A percentile compares a stretch with the other conserved stretches of the same genome.
Conservation (phyloP, 2,888 invertebrate genomes). For the Hanleya hanleyi region DNA sequence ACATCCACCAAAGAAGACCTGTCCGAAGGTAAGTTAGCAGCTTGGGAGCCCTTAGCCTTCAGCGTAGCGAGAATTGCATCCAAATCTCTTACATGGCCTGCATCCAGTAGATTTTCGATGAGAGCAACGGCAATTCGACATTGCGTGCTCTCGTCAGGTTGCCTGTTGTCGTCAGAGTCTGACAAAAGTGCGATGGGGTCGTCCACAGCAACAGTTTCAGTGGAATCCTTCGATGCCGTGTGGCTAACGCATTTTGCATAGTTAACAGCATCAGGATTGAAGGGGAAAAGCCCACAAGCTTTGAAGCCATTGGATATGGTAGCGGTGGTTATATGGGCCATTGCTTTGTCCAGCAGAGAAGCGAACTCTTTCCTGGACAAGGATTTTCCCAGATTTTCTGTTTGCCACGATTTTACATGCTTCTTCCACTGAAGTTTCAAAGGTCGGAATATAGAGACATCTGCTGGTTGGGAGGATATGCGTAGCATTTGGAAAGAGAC, state of each 20-base stretch:
- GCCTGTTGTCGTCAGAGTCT: not conserved
- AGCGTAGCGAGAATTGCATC: not conserved
- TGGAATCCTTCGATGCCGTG: not conserved
- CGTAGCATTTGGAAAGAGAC: constrained; percentile 27
- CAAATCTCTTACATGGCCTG: not conserved
- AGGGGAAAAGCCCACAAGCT: constrained; percentile 26
- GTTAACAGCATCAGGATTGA: constrained; percentile 15
- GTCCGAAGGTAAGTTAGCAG: too few relatives aligned
- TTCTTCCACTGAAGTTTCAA: constrained; percentile 32
- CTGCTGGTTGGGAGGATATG: constrained; percentile 30
- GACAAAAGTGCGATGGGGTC: too few relatives aligned
- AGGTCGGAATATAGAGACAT: constrained; percentile 28
- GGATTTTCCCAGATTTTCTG: constrained; percentile 15
- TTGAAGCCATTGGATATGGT: constrained; percentile 28
- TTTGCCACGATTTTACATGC: constrained; percentile 29
- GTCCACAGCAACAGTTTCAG: too few relatives aligned
- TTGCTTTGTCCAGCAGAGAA: constrained; percentile 20
- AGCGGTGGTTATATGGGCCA: constrained; percentile 21
- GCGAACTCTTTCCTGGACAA: constrained; percentile 26
- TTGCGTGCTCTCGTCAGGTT: not conserved
- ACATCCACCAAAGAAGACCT: too few relatives aligned
- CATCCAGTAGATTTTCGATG: not conserved
- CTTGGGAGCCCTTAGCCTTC: not conserved
- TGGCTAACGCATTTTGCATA: constrained; percentile 24
- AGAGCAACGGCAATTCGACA: not conserved